phyloP scores from a whole-genome alignment of 2,797 vertebrate genomes.

The Bradypodion ventrale region DNA sequence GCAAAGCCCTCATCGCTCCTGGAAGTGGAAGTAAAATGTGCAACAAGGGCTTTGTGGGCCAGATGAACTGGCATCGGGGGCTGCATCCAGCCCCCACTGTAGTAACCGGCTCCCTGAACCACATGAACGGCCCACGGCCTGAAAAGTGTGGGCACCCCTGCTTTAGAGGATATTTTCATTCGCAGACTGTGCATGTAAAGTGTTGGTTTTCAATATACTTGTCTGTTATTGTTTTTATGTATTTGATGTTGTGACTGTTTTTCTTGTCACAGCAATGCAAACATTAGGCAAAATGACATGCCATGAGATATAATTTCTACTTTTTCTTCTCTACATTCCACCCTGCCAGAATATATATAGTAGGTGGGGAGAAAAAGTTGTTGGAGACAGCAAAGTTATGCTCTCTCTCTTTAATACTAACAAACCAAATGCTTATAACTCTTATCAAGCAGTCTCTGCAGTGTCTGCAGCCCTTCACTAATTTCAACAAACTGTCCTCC shows the following conservation, averaged over 20 bases:
- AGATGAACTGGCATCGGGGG: too few relatives aligned
- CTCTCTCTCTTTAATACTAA: constrained; percentile 73
- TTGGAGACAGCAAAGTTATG: constrained; percentile 67
- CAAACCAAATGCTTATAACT: constrained; percentile 70
- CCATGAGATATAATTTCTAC: constrained; percentile 21
- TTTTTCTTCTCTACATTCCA: constrained; percentile 33
- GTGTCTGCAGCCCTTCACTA: constrained; percentile 76
- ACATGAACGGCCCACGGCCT: too few relatives aligned
- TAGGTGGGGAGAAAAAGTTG: constrained; percentile 62
- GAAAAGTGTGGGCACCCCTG: too few relatives aligned
- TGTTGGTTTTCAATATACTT: background rate
- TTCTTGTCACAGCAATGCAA: constrained; percentile 38
- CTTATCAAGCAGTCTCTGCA: constrained; percentile 72
- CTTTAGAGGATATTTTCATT: background rate
- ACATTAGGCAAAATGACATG: constrained; percentile 37
- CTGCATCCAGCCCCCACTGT: too few relatives aligned
- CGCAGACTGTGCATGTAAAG: background rate
- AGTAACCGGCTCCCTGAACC: too few relatives aligned
- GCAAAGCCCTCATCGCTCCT: too few relatives aligned
- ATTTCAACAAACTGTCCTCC: constrained; percentile 78
- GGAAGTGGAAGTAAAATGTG: too few relatives aligned
- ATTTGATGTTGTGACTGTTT: constrained; percentile 35
- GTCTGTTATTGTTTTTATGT: background rate
- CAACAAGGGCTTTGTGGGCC: too few relatives aligned
- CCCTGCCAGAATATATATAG: constrained; percentile 59